Conservation (phyloP, 2,888 invertebrate species). For the Sesia bembeciformis region DNA sequence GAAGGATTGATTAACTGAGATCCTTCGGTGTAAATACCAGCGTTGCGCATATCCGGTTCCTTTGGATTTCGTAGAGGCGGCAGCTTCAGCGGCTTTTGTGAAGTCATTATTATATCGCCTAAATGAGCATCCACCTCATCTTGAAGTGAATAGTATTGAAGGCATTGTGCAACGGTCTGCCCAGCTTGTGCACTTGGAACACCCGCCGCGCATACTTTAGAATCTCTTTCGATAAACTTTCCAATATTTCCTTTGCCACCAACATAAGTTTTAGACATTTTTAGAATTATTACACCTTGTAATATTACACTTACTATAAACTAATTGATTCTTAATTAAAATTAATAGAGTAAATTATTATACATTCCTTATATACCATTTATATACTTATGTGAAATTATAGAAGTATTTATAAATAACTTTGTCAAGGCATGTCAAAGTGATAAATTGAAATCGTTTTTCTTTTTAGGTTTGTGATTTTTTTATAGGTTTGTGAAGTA, state of each 20-base stretch:
- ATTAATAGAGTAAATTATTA: no score
- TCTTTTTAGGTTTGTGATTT: no score
- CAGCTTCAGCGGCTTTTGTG: slow-evolving; percentile 27
- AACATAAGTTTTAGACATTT: no score
- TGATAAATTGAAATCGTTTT: no score
- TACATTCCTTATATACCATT: no score
- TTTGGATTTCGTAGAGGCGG: slow-evolving; percentile 41
- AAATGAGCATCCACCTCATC: slow-evolving; percentile 52
- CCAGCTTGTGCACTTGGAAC: slow-evolving; percentile 41
- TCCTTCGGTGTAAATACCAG: slow-evolving; percentile 32
- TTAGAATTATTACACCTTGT: no score
- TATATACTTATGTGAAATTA: no score
- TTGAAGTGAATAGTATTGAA: slow-evolving; percentile 47
- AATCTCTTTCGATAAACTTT: slow-evolving; percentile 47
- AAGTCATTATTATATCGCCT: slow-evolving; percentile 44
- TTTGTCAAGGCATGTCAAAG: no score
- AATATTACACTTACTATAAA: no score
- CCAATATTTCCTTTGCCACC: slow-evolving; percentile 60
- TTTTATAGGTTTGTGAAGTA: no score
- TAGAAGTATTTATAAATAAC: no score
- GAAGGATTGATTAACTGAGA: slow-evolving; percentile 39
- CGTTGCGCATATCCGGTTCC: slow-evolving; percentile 33
- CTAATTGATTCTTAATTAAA: no score
- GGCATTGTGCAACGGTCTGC: slow-evolving; percentile 25
- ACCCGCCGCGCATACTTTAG: slow-evolving; percentile 53